Conservation (phyloP, 30 jellyfish, hydroid and myxozoan genomes). For the Sanderia malayensis region DNA sequence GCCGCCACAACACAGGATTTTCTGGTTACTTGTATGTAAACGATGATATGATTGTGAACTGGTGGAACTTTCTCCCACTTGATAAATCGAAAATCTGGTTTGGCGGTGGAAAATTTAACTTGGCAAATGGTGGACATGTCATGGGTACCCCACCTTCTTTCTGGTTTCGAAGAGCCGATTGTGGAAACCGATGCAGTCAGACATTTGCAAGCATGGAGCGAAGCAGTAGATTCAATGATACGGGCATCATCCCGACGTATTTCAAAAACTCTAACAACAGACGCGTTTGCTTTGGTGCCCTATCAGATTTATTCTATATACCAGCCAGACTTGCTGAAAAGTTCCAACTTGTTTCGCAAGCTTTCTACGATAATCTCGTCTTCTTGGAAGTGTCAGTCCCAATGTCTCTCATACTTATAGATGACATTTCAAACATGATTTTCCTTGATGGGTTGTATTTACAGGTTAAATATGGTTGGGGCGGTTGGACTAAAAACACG, state of each 20-base stretch:
- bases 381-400: slow-evolving; percentile 48
- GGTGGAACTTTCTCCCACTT: slow-evolving; percentile 56
- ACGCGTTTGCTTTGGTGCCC: slow-evolving; percentile 18
- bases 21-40: slow-evolving; percentile 48
- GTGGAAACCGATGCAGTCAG: slow-evolving; percentile 17
- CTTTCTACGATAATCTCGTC: slow-evolving; percentile 20
- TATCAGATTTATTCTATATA: slow-evolving; percentile 43
- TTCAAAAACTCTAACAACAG: background rate
- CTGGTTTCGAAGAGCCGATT: slow-evolving; percentile 32
- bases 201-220: slow-evolving; percentile 1
- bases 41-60: slow-evolving; percentile 63
- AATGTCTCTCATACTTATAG: slow-evolving; percentile 17
- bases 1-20: slow-evolving; percentile 49
- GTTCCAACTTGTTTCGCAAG: slow-evolving; percentile 8
- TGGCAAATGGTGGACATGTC: background rate
- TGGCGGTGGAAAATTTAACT: too few species aligned
- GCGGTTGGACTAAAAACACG: slow-evolving; percentile 8
- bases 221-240: background rate
- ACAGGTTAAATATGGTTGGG: slow-evolving; percentile 26
- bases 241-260: background rate
- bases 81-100: slow-evolving; percentile 32
- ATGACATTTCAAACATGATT: background rate
- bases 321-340: slow-evolving; percentile 32
- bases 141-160: background rate
- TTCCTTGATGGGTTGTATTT: slow-evolving; percentile 31